Evolutionary conservation across 2,888 invertebrate species (phyloP), one percentile per base, ranked within the genome.

Genomic region (Tubulanus polymorphus): DNA sequence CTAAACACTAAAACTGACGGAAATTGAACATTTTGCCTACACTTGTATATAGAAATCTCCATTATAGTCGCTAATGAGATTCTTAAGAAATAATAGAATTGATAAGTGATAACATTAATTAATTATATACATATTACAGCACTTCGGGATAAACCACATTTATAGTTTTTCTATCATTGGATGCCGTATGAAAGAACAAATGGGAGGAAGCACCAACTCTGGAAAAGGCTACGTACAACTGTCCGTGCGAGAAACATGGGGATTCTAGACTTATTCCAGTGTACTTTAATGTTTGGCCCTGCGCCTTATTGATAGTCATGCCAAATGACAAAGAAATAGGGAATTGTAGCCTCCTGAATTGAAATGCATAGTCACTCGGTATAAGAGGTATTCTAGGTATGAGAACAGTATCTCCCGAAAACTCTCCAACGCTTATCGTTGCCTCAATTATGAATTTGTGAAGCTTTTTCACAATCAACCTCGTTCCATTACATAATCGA

Each of bases 401-500:
- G 20, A 41, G 6, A 41, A 41, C 41, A 41, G 6, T 41, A 20
- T 41, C 20, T 41, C 41, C 41, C 18, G 41, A 8, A 15, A 41
- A 41, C 23, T 41, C 41, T 20, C 41, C 41, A 15, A 3, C 23
- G 6, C 20, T 23, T 20, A 41, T 41, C 6, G 41, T 41, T 20
- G 6, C 41, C 15, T 41, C 41, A 41, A 41, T 41, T 5, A 41
- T 5, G 41, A 20, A 8, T 5, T 15, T 41, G 6, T 8, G 41
- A 5, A 41, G 49, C 1, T 2, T 37, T n/a, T 26, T 35, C n/a
- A 63, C 52, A 18, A 29, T 18, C 18, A 63, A 32, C 30, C 59
- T 23, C 10, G 62, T 62, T 6, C 62, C 62, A 46, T 62, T 62
- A 20, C 60, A 61, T 15, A 62, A 52, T n/a, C 53, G 48, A 47